These are phyloP conservation scores for Schrankia costaestrigalis DNA, from an alignment of 2,888 invertebrate genomes.

Conservation along the genomic window DNA sequence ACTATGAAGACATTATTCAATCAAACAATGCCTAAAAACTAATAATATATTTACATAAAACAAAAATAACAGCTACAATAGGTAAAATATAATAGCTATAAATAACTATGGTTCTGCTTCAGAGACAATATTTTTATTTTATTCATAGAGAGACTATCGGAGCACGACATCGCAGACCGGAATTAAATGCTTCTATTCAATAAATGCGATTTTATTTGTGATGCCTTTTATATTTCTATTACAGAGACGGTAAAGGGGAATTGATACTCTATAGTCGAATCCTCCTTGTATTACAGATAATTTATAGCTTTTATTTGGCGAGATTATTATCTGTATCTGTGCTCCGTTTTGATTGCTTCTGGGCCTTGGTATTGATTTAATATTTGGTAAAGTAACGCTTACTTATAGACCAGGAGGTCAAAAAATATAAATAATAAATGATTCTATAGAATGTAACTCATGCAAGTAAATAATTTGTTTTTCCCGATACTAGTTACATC, in stretches of 20 bases:
- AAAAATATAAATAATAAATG: too few species aligned
- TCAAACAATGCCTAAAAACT: too few species aligned
- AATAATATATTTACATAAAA: too few species aligned
- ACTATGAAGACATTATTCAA: too few species aligned
- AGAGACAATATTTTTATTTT: conserved; percentile 57
- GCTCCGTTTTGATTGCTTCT: conserved; percentile 45
- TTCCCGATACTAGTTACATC: too few species aligned
- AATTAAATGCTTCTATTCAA: conserved; percentile 66
- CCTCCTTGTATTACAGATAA: conserved; percentile 51
- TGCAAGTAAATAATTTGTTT: too few species aligned
- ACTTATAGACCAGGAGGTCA: too few species aligned
- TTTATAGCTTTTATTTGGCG: conserved; percentile 57
- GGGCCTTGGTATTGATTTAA: conserved; percentile 20
- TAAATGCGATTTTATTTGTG: conserved; percentile 55
- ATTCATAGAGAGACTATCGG: conserved; percentile 54
- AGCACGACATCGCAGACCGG: conserved; percentile 40
- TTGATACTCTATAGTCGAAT: conserved; percentile 40
- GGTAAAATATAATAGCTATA: conserved; percentile 11
- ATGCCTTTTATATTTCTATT: conserved; percentile 71
- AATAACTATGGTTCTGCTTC: conserved; percentile 18
- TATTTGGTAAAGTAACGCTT: too few species aligned
- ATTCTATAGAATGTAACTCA: too few species aligned
- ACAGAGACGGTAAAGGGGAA: conserved; percentile 51
- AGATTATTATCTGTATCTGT: conserved; percentile 67
- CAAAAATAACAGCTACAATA: conserved; percentile 2